A percentile compares a stretch with the other conserved stretches of the same genome.
Conservation (phyloP, 2,113 vertebrate species). For the Carassius carassius region DNA sequence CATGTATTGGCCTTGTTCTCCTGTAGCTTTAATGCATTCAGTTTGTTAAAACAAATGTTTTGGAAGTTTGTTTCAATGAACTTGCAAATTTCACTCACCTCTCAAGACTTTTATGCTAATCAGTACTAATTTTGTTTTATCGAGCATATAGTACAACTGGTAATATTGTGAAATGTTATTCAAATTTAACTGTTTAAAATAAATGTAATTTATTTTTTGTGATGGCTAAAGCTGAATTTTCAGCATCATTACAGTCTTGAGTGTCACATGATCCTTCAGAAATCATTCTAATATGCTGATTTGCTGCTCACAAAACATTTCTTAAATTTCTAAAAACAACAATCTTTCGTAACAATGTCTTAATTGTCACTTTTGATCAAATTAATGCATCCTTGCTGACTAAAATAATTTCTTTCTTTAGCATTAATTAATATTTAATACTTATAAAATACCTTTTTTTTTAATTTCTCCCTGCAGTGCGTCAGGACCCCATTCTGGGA, state of each 20-base stretch:
- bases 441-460: neutral
- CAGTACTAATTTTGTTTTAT: neutral
- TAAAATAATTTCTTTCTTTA: neutral
- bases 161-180: too few species aligned
- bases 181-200: too few species aligned
- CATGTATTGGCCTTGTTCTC: neutral
- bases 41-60: neutral
- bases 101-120: neutral
- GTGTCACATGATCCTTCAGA: neutral
- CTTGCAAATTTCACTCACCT: neutral
- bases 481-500: conserved; percentile 91
- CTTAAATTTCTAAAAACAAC: too few species aligned
- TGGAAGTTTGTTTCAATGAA: neutral
- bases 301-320: too few species aligned
- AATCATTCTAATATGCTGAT: too few species aligned
- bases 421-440: neutral
- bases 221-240: too few species aligned
- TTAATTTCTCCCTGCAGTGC: conserved; percentile 74
- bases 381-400: neutral
- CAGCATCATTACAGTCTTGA: neutral
- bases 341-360: neutral
- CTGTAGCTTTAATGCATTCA: neutral
- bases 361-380: neutral
- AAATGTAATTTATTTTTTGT: too few species aligned
- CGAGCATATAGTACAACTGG: too few species aligned